phyloP scores from a whole-genome alignment of 1,140 invertebrate species.

The Ericerus pela region DNA sequence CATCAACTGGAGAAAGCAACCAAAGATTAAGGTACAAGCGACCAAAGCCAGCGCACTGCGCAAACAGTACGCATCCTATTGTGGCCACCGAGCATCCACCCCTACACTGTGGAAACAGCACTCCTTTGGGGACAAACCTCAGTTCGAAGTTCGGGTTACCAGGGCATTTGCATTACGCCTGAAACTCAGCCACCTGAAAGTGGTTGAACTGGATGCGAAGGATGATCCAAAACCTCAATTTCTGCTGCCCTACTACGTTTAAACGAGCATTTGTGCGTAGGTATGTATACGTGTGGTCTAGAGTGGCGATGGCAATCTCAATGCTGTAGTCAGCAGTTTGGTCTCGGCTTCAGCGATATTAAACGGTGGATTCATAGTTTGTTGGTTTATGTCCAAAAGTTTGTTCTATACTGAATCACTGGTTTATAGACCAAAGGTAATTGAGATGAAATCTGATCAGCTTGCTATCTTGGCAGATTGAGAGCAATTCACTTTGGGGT shows the following conservation, averaged over 20 bases:
- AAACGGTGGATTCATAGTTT: too few species aligned
- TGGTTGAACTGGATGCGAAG: background rate
- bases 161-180: background rate
- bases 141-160: background rate
- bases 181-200: background rate
- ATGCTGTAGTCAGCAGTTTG: too few species aligned
- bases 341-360: too few species aligned
- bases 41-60: background rate
- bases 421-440: too few species aligned
- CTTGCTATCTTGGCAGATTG: too few species aligned
- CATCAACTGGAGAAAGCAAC: background rate
- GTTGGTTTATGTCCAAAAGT: too few species aligned
- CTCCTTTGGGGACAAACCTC: background rate
- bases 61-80: background rate
- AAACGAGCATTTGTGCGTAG: too few species aligned
- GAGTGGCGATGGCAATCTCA: too few species aligned
- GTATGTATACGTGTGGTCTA: too few species aligned
- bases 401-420: too few species aligned
- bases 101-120: background rate
- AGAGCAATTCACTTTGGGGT: too few species aligned
- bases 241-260: background rate
- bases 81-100: background rate
- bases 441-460: too few species aligned
- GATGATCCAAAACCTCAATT: background rate
- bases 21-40: background rate